A percentile compares a stretch with the other conserved stretches of the same genome.
Evolutionary conservation across 2,113 vertebrate species (phyloP).

Genomic region (Misgurnus mizolepis): DNA sequence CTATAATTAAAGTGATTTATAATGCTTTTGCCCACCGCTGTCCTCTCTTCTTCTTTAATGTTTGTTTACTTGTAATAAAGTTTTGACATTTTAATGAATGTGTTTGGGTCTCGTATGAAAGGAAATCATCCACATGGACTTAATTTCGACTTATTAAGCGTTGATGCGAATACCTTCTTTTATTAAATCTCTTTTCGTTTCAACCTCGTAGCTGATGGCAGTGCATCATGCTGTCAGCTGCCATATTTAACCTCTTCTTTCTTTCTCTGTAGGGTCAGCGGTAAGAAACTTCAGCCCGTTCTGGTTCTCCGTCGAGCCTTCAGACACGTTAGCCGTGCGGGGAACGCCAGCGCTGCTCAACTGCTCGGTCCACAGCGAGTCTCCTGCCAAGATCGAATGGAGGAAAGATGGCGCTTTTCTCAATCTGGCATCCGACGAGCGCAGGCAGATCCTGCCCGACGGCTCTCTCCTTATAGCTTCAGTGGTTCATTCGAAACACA

Average conservation of each 20-base stretch:
- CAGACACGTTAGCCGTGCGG: slow-evolving; percentile 80
- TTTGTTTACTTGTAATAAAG: slow-evolving; percentile 1
- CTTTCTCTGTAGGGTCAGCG: slow-evolving; percentile 72
- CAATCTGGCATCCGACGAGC: slow-evolving; percentile 86
- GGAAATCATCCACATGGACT: not conserved
- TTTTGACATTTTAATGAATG: slow-evolving; percentile 16
- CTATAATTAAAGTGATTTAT: slow-evolving; percentile 21
- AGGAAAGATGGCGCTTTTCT: slow-evolving; percentile 94
- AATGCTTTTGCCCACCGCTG: not conserved
- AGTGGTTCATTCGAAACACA: slow-evolving; percentile 95
- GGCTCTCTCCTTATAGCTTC: slow-evolving; percentile 87
- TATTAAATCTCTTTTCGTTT: not conserved
- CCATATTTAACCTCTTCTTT: not conserved
- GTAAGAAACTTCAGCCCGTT: slow-evolving; percentile 88
- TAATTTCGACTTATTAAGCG: slow-evolving; percentile 9
- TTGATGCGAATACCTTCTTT: slow-evolving; percentile 6
- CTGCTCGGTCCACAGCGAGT: slow-evolving; percentile 86
- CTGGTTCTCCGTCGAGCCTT: slow-evolving; percentile 89
- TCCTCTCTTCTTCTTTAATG: not conserved
- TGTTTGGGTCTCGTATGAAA: slow-evolving; percentile 6
- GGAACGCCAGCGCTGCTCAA: slow-evolving; percentile 84
- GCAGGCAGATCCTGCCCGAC: slow-evolving; percentile 85
- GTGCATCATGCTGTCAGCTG: not conserved
- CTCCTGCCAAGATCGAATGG: slow-evolving; percentile 85
- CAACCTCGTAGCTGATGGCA: not conserved